Evolutionary conservation across 2,888 invertebrate species (phyloP).

Genomic region (Sceliomorpha sp.): DNA sequence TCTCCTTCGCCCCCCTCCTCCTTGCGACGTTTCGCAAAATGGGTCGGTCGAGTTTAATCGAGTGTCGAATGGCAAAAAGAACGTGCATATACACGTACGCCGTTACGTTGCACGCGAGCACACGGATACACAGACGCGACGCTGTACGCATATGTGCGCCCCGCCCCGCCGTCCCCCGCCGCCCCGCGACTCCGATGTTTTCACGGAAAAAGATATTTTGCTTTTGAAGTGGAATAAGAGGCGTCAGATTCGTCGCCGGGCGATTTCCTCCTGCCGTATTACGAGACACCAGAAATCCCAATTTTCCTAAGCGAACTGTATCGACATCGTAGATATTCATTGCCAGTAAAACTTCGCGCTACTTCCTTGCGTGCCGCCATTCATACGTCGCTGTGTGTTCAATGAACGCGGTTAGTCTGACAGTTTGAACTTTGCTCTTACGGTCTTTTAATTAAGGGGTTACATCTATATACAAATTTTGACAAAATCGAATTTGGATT

Average conservation of each 20-base stretch:
- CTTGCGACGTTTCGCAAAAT: slow-evolving; percentile 30
- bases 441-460: too few species aligned
- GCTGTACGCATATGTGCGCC: too few species aligned
- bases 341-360: slow-evolving; percentile 13
- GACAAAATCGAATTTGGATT: too few species aligned
- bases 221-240: slow-evolving; percentile 21
- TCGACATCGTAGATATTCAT: background rate
- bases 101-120: background rate
- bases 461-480: too few species aligned
- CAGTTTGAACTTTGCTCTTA: slow-evolving; percentile 8
- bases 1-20: too few species aligned
- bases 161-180: too few species aligned
- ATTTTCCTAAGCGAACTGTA: slow-evolving; percentile 11
- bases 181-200: slow-evolving; percentile 1
- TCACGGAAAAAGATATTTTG: slow-evolving; percentile 22
- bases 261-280: slow-evolving; percentile 19
- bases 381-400: slow-evolving; percentile 11
- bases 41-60: slow-evolving; percentile 52
- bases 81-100: slow-evolving; percentile 6
- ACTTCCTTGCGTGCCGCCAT: slow-evolving; percentile 11
- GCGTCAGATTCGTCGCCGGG: slow-evolving; percentile 27
- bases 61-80: slow-evolving; percentile 49
- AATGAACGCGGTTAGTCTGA: slow-evolving; percentile 12
- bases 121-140: background rate
- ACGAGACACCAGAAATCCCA: slow-evolving; percentile 9